phyloP scores from a whole-genome alignment of 2,888 invertebrate species.

The Sceliomorpha sp. region DNA sequence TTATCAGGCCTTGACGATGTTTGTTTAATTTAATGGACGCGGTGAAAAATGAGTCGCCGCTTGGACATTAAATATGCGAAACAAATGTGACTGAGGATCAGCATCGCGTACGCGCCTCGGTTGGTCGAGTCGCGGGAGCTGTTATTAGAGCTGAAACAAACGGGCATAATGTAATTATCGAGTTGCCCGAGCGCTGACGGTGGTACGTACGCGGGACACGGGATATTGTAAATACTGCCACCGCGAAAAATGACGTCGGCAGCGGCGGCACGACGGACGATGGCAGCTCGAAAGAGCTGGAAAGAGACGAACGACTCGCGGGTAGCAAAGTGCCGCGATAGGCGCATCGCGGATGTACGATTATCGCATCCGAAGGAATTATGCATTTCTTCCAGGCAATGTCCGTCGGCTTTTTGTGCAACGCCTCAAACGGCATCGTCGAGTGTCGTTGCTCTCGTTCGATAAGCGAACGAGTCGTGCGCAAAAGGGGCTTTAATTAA shows the following conservation, averaged over 20 bases:
- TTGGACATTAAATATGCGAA: slow-evolving; percentile 63
- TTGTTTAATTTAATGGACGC: no score
- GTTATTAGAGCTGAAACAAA: slow-evolving; percentile 70
- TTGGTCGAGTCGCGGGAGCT: slow-evolving; percentile 48
- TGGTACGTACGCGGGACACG: slow-evolving; percentile 58
- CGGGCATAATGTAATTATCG: slow-evolving; percentile 72
- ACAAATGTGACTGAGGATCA: slow-evolving; percentile 48
- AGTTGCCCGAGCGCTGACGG: slow-evolving; percentile 47
- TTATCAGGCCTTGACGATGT: no score
- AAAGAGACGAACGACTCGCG: slow-evolving; percentile 24
- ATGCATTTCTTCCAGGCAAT: slow-evolving; percentile 49
- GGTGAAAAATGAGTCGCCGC: slow-evolving; percentile 51
- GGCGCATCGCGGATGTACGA: slow-evolving; percentile 34
- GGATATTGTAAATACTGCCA: slow-evolving; percentile 62
- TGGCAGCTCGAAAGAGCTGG: slow-evolving; percentile 1
- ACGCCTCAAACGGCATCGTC: slow-evolving; percentile 40
- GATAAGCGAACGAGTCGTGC: slow-evolving; percentile 20
- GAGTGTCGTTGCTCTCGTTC: slow-evolving; percentile 48
- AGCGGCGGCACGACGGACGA: slow-evolving; percentile 7
- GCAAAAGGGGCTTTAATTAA: slow-evolving; percentile 28
- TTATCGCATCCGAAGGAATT: slow-evolving; percentile 50
- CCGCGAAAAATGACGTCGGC: slow-evolving; percentile 53
- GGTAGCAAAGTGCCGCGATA: slow-evolving; percentile 10
- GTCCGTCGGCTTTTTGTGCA: slow-evolving; percentile 36
- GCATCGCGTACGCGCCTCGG: slow-evolving; percentile 21